A percentile compares a stretch with the other conserved stretches of the same genome.
These are phyloP conservation scores for Pyrocoelia pectoralis DNA, from an alignment of 2,888 invertebrate species.

Conservation along the genomic window DNA sequence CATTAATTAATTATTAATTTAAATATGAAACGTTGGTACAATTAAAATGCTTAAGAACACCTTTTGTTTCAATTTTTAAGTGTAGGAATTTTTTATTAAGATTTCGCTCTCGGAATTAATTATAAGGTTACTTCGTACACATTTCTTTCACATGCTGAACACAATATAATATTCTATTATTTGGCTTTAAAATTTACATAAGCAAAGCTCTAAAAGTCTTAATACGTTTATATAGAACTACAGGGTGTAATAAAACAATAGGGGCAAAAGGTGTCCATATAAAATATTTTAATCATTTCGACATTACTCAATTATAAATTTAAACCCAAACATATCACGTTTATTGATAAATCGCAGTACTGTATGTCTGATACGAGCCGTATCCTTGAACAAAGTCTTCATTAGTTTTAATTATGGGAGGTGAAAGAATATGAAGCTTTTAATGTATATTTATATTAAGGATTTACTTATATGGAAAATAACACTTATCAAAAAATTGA, in stretches of 20 bases:
- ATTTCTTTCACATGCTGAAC: slow-evolving; percentile 1
- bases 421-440: background rate
- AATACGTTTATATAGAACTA: background rate
- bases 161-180: background rate
- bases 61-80: background rate
- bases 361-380: background rate
- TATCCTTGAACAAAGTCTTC: slow-evolving; percentile 1
- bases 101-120: background rate
- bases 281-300: too few species aligned
- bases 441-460: too few species aligned
- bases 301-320: too few species aligned
- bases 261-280: background rate
- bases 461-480: too few species aligned
- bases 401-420: background rate
- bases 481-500: background rate
- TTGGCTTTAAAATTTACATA: background rate
- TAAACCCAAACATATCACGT: background rate
- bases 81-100: background rate
- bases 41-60: background rate
- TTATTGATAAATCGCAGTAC: background rate
- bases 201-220: background rate
- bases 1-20: slow-evolving; percentile 1
- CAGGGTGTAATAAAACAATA: background rate
- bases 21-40: background rate
- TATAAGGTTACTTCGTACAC: background rate